phyloP scores from a whole-genome alignment of 2,797 vertebrate genomes.

The Trachops cirrhosus region DNA sequence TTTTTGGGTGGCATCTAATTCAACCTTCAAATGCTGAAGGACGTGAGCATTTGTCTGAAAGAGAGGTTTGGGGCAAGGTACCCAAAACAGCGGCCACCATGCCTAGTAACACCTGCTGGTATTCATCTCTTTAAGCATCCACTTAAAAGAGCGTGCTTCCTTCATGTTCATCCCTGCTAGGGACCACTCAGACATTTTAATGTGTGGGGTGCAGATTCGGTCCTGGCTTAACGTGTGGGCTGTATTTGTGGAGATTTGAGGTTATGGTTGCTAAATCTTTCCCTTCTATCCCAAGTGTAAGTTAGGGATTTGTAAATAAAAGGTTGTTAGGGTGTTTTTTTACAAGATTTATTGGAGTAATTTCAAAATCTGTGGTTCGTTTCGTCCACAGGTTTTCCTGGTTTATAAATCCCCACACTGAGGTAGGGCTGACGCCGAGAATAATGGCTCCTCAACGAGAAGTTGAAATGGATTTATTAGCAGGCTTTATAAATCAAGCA shows the following conservation, averaged over 20 bases:
- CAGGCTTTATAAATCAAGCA: conserved; percentile 44
- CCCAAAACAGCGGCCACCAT: accelerated
- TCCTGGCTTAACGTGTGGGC: neutral
- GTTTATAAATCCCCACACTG: neutral
- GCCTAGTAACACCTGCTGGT: accelerated
- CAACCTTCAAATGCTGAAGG: accelerated
- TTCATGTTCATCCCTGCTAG: neutral
- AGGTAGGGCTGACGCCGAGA: neutral
- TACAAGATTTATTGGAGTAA: neutral
- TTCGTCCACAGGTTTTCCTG: neutral
- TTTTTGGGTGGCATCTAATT: accelerated
- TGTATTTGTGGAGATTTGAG: accelerated
- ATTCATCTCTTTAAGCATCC: no score
- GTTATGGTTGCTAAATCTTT: neutral
- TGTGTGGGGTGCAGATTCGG: neutral
- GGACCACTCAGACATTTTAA: accelerated
- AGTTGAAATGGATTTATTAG: conserved; percentile 50
- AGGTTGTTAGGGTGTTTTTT: neutral
- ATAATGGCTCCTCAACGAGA: conserved; percentile 41
- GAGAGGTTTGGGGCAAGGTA: no score
- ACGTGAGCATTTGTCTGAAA: accelerated
- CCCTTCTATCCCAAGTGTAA: neutral
- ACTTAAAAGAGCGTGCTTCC: neutral
- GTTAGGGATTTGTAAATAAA: neutral
- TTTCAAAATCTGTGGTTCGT: neutral